phyloP scores from a whole-genome alignment of 2,113 vertebrate genomes.

The Ia io region DNA sequence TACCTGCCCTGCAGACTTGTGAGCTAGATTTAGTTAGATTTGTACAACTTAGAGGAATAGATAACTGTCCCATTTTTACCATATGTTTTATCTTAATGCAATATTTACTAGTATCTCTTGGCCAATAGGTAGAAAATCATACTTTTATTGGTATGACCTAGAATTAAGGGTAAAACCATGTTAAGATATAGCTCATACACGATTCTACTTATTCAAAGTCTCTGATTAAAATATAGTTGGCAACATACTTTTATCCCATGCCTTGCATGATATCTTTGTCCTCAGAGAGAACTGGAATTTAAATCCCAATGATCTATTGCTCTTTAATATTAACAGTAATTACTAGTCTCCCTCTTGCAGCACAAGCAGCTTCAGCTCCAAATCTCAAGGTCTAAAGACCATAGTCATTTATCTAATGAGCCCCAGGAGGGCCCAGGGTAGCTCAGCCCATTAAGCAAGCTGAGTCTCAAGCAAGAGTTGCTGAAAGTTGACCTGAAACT shows the following conservation, averaged over 20 bases:
- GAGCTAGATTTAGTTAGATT: background rate
- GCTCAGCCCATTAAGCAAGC: conserved; percentile 52
- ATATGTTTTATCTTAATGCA: background rate
- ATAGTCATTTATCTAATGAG: conserved; percentile 31
- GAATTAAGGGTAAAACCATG: background rate
- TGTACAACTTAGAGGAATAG: background rate
- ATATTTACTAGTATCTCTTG: background rate
- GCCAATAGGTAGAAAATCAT: background rate
- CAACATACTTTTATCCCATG: background rate
- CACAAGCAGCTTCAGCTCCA: conserved; percentile 39
- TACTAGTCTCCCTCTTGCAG: conserved; percentile 11
- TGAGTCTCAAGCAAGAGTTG: conserved; percentile 33
- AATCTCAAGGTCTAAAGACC: conserved; percentile 53
- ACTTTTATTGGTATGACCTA: background rate
- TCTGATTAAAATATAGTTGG: background rate
- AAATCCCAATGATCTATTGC: conserved; percentile 18
- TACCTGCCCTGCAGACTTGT: background rate
- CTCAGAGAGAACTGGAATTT: conserved; percentile 34
- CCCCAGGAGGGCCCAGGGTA: background rate
- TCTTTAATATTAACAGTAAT: conserved; percentile 43
- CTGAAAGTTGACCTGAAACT: conserved; percentile 26
- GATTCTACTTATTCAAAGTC: background rate
- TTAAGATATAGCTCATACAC: background rate
- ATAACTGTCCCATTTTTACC: background rate
- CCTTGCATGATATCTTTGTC: background rate